Base-by-base conservation (phyloP, 2,888 invertebrate genomes). In the Patella pellucida region DNA sequence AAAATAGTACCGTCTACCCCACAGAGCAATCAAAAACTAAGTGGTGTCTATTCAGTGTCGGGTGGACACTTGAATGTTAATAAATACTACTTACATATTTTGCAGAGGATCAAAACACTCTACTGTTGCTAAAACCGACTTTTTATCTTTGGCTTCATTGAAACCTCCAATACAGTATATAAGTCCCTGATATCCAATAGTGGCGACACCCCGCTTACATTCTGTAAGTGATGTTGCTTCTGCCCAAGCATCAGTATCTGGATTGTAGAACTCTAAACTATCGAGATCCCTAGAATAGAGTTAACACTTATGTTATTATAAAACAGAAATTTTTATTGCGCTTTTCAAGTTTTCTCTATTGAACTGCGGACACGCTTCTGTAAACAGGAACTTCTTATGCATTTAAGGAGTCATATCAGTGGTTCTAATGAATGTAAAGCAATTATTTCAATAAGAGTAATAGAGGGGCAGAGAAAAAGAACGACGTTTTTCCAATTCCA, bases 131-230 rank as follows among this genome's bases (percentile, higher is more conserved):
- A 87, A 79, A 1, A 85, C 78, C 50, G 79, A 74, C 23, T 78
- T 80, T 9, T 79, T 77, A 15, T 80, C 77, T 12, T 67, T 68
- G n/a, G 78, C 78, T 56, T 81, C 77, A 56, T 76, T 78, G 78
- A 84, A 86, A 51, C 88, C 88, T 2, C 88, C 88, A 14, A 85
- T 81, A 9, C 84, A 82, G 75, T 82, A 84, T 23, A 88, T 71
- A 12, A 72, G 69, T 15, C 82, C 84, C 15, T 81, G 74, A 78
- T 83, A 81, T 5, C 82, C 82, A 7, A 80, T 81, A 11, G 82
- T 82, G 1, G 86, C 84, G 23, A 81, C 75, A 4, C 85, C 86
- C 15, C 85, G 80, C 62, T 84, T 82, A 0, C 80, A 73, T 50
- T 83, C 81, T 15, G 79, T 76, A 83, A 87, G 81, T 9, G 79